Percentiles rank a stretch among this genome's conserved stretches.
These are phyloP conservation scores for Echiichthys vipera DNA, from an alignment of 2,797 vertebrate species.

Conservation along the genomic window DNA sequence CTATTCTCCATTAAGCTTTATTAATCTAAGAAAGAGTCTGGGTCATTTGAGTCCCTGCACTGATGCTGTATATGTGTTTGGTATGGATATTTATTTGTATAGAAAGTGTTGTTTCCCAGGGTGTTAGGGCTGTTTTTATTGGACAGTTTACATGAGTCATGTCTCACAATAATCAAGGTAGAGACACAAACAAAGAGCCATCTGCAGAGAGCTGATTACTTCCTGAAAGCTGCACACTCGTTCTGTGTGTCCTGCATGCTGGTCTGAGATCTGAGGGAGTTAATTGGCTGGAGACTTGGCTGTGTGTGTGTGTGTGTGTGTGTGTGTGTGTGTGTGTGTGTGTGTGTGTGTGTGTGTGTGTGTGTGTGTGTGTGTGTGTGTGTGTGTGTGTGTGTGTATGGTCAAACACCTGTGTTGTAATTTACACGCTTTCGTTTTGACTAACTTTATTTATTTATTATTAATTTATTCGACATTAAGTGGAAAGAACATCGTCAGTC, in stretches of 20 bases:
- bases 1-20: neutral
- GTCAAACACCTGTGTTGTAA: neutral
- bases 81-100: constrained; percentile 7
- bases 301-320: constrained; percentile 6
- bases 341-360: neutral
- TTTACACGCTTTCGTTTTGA: too few species aligned
- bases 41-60: neutral
- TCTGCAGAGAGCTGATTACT: constrained; percentile 64
- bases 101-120: constrained; percentile 42
- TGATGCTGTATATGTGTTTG: neutral
- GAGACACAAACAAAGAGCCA: constrained; percentile 65
- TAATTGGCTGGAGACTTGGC: constrained; percentile 52
- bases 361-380: neutral
- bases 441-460: too few species aligned
- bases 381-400: constrained; percentile 16
- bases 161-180: constrained; percentile 55
- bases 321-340: constrained; percentile 11
- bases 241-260: constrained; percentile 35
- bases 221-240: constrained; percentile 38
- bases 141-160: constrained; percentile 42
- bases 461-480: too few species aligned
- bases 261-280: constrained; percentile 39
- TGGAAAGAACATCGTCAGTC: too few species aligned
- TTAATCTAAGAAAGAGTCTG: neutral
- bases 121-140: constrained; percentile 50